Evolutionary conservation across 2,888 invertebrate genomes (phyloP), one percentile per base, ranked within the genome.

Genomic region (Hesperia comma): DNA sequence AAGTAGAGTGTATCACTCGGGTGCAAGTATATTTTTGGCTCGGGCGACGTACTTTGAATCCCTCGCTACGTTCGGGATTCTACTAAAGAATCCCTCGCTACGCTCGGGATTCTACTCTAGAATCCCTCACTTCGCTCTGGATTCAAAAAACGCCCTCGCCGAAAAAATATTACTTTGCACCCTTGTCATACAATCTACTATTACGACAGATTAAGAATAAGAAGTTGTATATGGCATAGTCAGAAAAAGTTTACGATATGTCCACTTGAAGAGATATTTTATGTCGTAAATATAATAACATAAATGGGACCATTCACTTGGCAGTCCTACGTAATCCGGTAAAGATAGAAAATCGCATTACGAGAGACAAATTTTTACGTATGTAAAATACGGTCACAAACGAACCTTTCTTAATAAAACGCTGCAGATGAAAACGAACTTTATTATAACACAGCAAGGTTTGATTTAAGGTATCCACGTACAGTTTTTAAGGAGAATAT

Each of bases 331-430:
- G 74, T 82, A 79, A 82, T 79, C 79, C 75, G 68, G 74, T 78
- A 75, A 77, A 78, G 77, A 77, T 74, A 70, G 73, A 72, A 79
- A 82, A 81, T 79, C 76, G 76, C 72, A 77, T 81, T 79, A 80
- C 71, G 68, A 68, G 73, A 74, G 72, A 76, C 76, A 76, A 76
- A 77, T 78, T 79, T 73, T 75, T 74, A 76, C 75, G 75, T 75
- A 78, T 77, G 77, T 79, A 76, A 79, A 77, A 77, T 79, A 79
- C 75, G 43, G 53, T 66, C 37, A 54, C 43, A 54, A 66, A 66
- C 21, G 66, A 54, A 66, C 54, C 41, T 32, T 60, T 60, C 21
- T 33, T 54, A 46, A 32, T 21, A 33, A 0, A 10, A 53, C 12
- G 14, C 40, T n/a, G 15, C 43, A 54, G 41, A 21, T 43, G 12